These are phyloP conservation scores for Tenthredo notha DNA, from an alignment of 2,888 invertebrate genomes.

Conservation along the genomic window DNA sequence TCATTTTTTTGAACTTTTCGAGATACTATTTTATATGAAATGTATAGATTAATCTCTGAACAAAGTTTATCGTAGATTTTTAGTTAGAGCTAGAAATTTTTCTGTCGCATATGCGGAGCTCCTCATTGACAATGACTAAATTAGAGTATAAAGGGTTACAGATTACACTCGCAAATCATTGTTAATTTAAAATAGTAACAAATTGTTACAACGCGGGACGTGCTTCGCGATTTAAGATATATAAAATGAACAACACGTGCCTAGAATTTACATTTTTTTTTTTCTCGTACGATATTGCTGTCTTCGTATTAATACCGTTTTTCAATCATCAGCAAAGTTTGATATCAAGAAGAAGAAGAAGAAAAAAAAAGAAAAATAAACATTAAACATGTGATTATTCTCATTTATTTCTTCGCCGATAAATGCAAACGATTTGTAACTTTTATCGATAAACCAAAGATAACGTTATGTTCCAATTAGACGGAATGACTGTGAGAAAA, in stretches of 20 bases:
- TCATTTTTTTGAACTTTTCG: not conserved
- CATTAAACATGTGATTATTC: not conserved
- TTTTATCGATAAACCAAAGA: not conserved
- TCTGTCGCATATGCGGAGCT: not conserved
- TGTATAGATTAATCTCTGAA: not conserved
- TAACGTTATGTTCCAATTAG: not conserved
- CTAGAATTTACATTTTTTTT: not conserved
- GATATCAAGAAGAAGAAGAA: not conserved
- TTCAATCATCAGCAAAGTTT: not conserved
- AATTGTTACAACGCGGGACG: conserved; percentile 21
- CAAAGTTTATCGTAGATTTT: not conserved
- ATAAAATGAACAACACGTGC: conserved; percentile 33
- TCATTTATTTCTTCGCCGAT: not conserved
- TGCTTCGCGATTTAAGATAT: not conserved
- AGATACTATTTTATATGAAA: not conserved
- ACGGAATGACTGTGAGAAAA: not conserved
- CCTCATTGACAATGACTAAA: not conserved
- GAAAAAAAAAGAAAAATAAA: not conserved
- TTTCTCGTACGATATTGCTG: not conserved
- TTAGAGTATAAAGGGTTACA: not conserved
- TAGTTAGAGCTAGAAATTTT: not conserved
- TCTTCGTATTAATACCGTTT: not conserved
- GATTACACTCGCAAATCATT: conserved; percentile 19
- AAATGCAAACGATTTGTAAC: not conserved
- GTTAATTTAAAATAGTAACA: conserved; percentile 41